Base-by-base conservation (phyloP, 2,797 vertebrate genomes). In the Muraenolepis orangiensis region DNA sequence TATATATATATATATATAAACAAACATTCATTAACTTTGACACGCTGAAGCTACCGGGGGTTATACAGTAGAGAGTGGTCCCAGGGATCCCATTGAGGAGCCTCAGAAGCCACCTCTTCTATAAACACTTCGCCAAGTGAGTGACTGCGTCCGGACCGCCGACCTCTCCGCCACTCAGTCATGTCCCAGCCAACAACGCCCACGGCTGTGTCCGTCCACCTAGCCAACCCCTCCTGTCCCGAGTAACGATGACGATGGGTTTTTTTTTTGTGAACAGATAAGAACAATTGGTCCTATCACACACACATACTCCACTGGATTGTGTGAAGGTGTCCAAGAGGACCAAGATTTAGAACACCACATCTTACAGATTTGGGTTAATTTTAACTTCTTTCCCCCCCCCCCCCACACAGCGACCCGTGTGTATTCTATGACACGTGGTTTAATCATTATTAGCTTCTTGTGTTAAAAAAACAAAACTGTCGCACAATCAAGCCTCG, bases 41-140 rank as follows among this genome's bases (percentile, higher is more conserved):
- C 51, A 57, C 23, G 2, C 7, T 23, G 26, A 61, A 12, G 57
- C 57, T 23, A 26, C 51, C 51, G 23, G 4, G 4, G 6, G n/a
- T 26, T 30, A 66, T 70, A 18, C 4, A 13, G 26, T 64, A 75
- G 4, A 38, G 12, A 10, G 51, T n/a, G n/a, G n/a, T 32, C 51
- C 36, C 26, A 42, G 38, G 74, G 72, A 67, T 38, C 74, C 61
- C 66, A 61, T 30, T n/a, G 26, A 66, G 18, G 38, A 29, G 30
- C 18, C 57, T 13, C 10, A 14, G 67, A 16, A 70, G 40, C 46
- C 13, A 16, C n/a, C 46, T 26, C 13, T 26, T 42, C 6, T 70
- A 12, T 14, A 30, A 51, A 36, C 18, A 36, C 30, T 66, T 34
- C 13, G 4, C 14, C 26, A 66, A 66, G 28, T 66, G 23, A 66